Percentiles rank a stretch among this genome's conserved stretches.
Conservation (phyloP, 2,797 vertebrate species). For the Austrolebias charrua region DNA sequence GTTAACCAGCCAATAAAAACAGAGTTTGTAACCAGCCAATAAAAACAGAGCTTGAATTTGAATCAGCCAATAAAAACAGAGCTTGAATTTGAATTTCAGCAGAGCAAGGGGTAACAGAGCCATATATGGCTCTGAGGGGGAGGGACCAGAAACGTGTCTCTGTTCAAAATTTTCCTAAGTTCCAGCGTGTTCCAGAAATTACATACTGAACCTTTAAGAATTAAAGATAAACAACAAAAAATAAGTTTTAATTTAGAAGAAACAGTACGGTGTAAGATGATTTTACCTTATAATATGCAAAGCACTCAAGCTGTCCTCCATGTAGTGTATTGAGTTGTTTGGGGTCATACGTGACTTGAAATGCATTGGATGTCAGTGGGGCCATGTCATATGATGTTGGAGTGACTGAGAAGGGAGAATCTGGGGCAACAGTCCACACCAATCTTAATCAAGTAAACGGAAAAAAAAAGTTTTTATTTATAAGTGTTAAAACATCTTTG, state of each 20-base stretch:
- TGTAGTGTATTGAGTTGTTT: slow-evolving; percentile 80
- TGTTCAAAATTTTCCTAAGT: too few species aligned
- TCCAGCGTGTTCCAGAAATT: too few species aligned
- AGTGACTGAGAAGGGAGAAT: slow-evolving; percentile 81
- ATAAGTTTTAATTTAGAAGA: background rate
- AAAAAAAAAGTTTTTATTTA: background rate
- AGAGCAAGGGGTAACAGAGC: too few species aligned
- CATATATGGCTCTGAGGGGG: too few species aligned
- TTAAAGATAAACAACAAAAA: background rate
- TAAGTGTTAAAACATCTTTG: too few species aligned
- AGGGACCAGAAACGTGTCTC: too few species aligned
- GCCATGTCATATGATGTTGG: slow-evolving; percentile 82
- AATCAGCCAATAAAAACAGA: too few species aligned
- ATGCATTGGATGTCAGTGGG: slow-evolving; percentile 86
- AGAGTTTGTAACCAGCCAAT: too few species aligned
- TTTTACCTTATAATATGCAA: slow-evolving; percentile 85
- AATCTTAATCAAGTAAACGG: slow-evolving; percentile 67
- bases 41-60: too few species aligned
- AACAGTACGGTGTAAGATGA: background rate
- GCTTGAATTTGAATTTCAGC: too few species aligned
- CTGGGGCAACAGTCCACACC: slow-evolving; percentile 78
- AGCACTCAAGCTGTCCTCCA: slow-evolving; percentile 87
- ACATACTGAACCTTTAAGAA: too few species aligned
- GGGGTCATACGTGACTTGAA: slow-evolving; percentile 84
- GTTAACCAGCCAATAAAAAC: too few species aligned